Percentiles rank a stretch among this genome's conserved stretches.
Conservation (phyloP, 1,140 invertebrate species). For the Dreissena polymorpha region DNA sequence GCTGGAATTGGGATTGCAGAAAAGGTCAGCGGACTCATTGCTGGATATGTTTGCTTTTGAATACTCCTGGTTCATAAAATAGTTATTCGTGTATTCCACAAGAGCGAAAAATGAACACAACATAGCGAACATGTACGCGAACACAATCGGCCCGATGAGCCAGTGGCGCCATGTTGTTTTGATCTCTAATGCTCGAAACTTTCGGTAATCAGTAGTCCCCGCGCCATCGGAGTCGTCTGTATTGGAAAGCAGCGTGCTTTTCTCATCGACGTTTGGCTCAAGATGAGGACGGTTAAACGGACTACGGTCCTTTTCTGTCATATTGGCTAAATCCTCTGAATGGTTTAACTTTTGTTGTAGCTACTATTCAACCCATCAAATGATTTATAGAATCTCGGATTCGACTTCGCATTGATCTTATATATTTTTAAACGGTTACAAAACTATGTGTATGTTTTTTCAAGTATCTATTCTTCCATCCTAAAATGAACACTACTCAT, state of each 20-base stretch:
- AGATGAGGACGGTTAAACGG: neutral
- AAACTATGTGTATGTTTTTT: no score
- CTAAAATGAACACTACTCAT: no score
- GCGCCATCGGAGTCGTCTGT: neutral
- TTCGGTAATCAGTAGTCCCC: conserved; percentile 5
- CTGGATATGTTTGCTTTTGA: conserved; percentile 32
- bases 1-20: conserved; percentile 24
- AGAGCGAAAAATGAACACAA: conserved; percentile 34
- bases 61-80: conserved; percentile 21
- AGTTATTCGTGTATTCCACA: conserved; percentile 35
- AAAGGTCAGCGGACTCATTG: neutral
- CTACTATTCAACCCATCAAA: no score
- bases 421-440: no score
- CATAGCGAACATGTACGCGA: conserved; percentile 39
- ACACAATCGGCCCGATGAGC: conserved; percentile 31
- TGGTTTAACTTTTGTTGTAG: no score
- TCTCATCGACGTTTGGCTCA: conserved; percentile 7
- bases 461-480: no score
- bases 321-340: neutral
- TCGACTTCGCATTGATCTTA: no score
- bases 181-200: conserved; percentile 16
- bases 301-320: conserved; percentile 1
- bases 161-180: conserved; percentile 35
- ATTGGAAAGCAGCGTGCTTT: conserved; percentile 1
- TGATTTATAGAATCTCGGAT: no score